Evolutionary conservation across 2,888 invertebrate species (phyloP), one percentile per base, ranked within the genome.

Genomic region (Caenorhabditis sp.): DNA sequence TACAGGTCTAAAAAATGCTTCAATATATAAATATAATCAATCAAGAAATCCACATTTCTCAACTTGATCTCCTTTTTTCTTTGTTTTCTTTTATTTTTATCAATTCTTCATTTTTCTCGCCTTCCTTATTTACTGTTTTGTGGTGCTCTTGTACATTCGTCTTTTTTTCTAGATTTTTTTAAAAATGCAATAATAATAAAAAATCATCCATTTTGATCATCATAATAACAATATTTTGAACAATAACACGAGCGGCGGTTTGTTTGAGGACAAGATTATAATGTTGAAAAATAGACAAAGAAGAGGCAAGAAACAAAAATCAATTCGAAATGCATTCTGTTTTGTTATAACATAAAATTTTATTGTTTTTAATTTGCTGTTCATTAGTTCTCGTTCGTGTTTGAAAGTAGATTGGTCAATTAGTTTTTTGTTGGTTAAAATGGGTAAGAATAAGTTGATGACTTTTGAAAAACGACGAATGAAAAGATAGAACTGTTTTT

Each of bases 1-100:
- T 82, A 70, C 82, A 82, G 72, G 82, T 82, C 63, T 82, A 75
- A 71, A n/a, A 50, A 56, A 20, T 21, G 20, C 43, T 49, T 27
- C 67, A 56, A 38, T 53, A 52, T 4, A 20, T 21, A 52, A 52
- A 52, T 23, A 26, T 56, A 23, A 56, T 56, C 56, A 25, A 26
- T 56, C 17, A 56, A 56, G 21, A 56, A 56, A 23, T 56, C 31
- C 31, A 31, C 31, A 31, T 31, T 31, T 31, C 31, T 31, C 31
- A 31, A 4, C 31, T 56, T 56, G 56, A 56, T 56, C 56, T 56
- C 56, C 27, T 56, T 56, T 56, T 56, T 26, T 56, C 27, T 56
- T 26, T 4, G 25, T 5, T 27, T 27, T 56, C 8, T 27, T 26
- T 56, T 25, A 21, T 21, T 20, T 23, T 53, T 23, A 2, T 5